These are phyloP conservation scores for Dreissena rostriformis DNA, from an alignment of 1,140 invertebrate genomes.

Conservation along the genomic window DNA sequence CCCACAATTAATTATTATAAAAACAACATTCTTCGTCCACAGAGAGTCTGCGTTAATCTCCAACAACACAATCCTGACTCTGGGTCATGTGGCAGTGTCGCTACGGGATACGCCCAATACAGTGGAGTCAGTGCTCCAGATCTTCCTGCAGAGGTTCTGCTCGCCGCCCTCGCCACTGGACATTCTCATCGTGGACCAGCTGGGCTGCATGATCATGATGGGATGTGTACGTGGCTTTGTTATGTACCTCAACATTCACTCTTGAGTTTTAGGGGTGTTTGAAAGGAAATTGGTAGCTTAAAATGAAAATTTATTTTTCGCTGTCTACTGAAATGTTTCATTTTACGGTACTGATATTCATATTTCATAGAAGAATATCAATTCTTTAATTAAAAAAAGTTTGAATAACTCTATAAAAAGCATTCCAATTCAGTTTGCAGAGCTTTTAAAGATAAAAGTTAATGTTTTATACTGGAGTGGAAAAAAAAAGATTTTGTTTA, in stretches of 20 bases:
- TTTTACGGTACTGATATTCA: no score
- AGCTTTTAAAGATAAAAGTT: no score
- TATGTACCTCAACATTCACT: neutral
- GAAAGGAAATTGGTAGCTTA: no score
- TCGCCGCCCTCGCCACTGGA: conserved; percentile 93
- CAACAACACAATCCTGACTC: conserved; percentile 97
- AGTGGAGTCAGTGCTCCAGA: conserved; percentile 96
- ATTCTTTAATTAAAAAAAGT: no score
- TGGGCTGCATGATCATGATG: conserved; percentile 97
- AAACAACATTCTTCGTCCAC: conserved; percentile 32
- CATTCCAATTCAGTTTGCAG: no score
- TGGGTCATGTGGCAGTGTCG: conserved; percentile 97
- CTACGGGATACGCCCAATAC: conserved; percentile 93
- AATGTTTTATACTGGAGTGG: no score
- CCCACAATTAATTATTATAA: no score
- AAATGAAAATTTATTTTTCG: neutral
- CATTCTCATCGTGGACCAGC: conserved; percentile 96
- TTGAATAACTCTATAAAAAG: no score
- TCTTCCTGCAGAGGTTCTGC: conserved; percentile 98
- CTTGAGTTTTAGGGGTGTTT: no score
- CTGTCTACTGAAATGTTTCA: neutral
- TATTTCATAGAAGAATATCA: no score
- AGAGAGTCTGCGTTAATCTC: conserved; percentile 95
- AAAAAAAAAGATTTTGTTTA: no score
- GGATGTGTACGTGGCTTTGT: conserved; percentile 83